Evolutionary conservation across 2,113 vertebrate species (phyloP), one percentile per base, ranked within the genome.

Genomic region (Phrynosoma platyrhinos): DNA sequence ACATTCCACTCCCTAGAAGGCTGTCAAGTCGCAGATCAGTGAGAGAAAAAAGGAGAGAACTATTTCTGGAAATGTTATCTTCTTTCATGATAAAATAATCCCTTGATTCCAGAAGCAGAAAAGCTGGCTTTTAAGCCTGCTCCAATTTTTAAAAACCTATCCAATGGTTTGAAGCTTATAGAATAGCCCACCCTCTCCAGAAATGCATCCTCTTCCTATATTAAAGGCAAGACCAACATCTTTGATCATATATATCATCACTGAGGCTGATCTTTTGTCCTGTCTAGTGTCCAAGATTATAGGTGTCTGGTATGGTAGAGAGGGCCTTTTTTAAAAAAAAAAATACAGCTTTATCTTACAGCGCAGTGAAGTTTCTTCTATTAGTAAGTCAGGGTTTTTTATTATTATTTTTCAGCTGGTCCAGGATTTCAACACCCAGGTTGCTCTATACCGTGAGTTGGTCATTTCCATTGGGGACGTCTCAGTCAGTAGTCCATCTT

Each of bases 381-480:
- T 91, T 84, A 92, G 81, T 92, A 89, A 94, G 64, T 88, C 13
- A 55, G 36, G 36, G 36, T 89, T 40, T 66, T 69, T 53, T 40
- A 36, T 84, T n/a, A 91, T 94, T 95, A 88, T 95, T 91, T 97
- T 96, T 86, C 96, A 99, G 99, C 98, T 99, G 93, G 99, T 99
- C 92, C 98, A 99, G 95, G 99, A 99, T 90, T 99, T 99, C 96
- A 99, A 99, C 93, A 99, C 98, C 9, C 98, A 99, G 92, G 98
- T 99, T 96, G 99, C 99, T 94, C 97, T 99, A 30, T 99, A 98
- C 90, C 98, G 99, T 87, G 98, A 99, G 87, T 94, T 99, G 95
- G 99, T 99, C 66, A 99, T 99, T 97, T 99, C 98, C 87, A 98
- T 99, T 74, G 99, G 98, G 71, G 98, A 99, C 83, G 97, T 99